These are phyloP conservation scores for Myopa tessellatipennis DNA, from an alignment of 2,888 invertebrate species.

Conservation along the genomic window DNA sequence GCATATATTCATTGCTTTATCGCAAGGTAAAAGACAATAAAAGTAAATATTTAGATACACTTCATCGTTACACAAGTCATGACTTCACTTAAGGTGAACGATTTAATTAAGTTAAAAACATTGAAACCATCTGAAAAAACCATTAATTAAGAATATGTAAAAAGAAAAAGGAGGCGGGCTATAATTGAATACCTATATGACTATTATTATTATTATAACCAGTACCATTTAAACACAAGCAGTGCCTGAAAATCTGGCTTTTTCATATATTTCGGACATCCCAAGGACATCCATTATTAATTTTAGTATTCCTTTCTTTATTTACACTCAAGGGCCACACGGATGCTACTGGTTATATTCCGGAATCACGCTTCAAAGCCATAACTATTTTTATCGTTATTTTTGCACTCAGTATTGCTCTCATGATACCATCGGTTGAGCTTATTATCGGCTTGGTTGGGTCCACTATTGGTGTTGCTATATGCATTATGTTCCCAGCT, in stretches of 20 bases:
- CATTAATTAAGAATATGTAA: too few species aligned
- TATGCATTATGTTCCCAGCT: slow-evolving; percentile 94
- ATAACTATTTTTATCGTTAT: slow-evolving; percentile 85
- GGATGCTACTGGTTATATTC: slow-evolving; percentile 81
- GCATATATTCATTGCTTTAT: slow-evolving; percentile 90
- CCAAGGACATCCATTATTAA: background rate
- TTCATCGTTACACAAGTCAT: too few species aligned
- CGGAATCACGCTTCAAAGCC: slow-evolving; percentile 83
- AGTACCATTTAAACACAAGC: too few species aligned
- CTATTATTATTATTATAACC: too few species aligned
- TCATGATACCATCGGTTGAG: slow-evolving; percentile 93
- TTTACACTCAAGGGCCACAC: slow-evolving; percentile 73
- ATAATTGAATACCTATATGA: too few species aligned
- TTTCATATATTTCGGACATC: too few species aligned
- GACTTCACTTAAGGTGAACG: too few species aligned
- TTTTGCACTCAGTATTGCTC: slow-evolving; percentile 81
- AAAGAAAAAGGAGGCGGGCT: too few species aligned
- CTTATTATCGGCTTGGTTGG: slow-evolving; percentile 94
- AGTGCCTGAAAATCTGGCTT: too few species aligned
- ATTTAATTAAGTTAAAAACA: too few species aligned
- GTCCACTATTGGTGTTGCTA: slow-evolving; percentile 92
- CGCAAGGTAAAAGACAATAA: slow-evolving; percentile 73
- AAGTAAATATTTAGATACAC: too few species aligned
- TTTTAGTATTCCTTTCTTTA: background rate
- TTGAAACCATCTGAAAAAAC: too few species aligned